Evolutionary conservation across 1,140 invertebrate species (phyloP).

Genomic region (Drosophila funebris): DNA sequence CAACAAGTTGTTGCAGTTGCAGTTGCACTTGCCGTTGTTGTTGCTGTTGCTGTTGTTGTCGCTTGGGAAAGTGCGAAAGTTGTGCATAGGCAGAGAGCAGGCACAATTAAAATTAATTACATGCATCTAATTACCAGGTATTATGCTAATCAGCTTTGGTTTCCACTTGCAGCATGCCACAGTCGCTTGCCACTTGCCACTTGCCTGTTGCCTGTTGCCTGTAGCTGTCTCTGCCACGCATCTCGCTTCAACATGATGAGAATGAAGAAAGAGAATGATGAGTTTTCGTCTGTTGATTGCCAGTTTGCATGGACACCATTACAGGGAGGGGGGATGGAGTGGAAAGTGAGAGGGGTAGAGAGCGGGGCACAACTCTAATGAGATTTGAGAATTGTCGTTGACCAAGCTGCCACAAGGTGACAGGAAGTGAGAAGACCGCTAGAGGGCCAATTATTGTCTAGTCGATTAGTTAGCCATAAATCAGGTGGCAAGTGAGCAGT

Average conservation of each 20-base stretch:
- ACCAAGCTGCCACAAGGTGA: conserved; percentile 1
- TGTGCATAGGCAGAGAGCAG: conserved; percentile 31
- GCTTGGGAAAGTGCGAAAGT: conserved; percentile 57
- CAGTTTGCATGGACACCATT: too few relatives aligned
- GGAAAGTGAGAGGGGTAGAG: neutral
- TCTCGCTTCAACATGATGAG: neutral
- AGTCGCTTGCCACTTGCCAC: neutral
- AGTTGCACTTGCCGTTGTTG: conserved; percentile 1
- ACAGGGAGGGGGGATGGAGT: neutral
- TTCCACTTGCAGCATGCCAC: neutral
- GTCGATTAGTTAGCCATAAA: conserved; percentile 46
- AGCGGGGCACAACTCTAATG: neutral
- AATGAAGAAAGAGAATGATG: neutral
- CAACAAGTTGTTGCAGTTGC: conserved; percentile 14
- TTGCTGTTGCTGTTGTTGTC: neutral
- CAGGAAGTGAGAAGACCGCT: conserved; percentile 22
- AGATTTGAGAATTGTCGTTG: neutral
- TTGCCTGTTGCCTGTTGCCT: too few relatives aligned
- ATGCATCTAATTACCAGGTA: conserved; percentile 72
- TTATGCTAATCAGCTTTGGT: conserved; percentile 69
- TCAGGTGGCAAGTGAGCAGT: conserved; percentile 35
- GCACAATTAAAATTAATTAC: conserved; percentile 73
- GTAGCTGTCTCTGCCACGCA: neutral
- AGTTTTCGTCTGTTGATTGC: neutral
- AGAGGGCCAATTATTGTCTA: conserved; percentile 33